Base-by-base conservation (phyloP, 1,140 invertebrate genomes). In the Diplogasteroides magnus region DNA sequence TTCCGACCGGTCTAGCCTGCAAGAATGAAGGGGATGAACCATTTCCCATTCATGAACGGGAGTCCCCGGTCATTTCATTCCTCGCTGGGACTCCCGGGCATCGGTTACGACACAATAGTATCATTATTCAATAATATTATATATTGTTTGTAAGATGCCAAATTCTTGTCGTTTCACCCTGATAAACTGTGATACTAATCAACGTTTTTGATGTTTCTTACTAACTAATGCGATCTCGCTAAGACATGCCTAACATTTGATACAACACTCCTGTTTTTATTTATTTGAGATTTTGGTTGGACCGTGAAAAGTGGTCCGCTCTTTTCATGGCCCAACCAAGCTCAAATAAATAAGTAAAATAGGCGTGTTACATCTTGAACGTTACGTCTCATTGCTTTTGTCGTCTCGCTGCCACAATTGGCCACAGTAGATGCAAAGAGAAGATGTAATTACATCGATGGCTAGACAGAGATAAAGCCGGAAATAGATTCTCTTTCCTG, bases 401-500 rank as follows among this genome's bases (percentile, higher is more conserved):
- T 11, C 37, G 6, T 48, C 37, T 19, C 19, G 6, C 6, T 48
- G 6, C 37, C 6, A 48, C 19, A 48, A 48, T 11, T 48, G 37
- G 19, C 6, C 19, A 48, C 37, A 6, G 6, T 48, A 6, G 19
- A 48, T 11, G 37, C 37, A 48, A 48, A 11, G 37, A 48, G 6
- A 48, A 11, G 37, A 48, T 48, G 37, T 19, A 48, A 48, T 11
- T 19, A 48, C 37, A 48, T 48, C n/a, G n/a, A n/a, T n/a, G n/a
- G n/a, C n/a, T n/a, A n/a, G n/a, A n/a, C n/a, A n/a, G 37, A 6
- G 37, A 48, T 48, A 11, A 48, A 6, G 37, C 37, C 19, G 6
- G 57, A 68, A 48, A 23, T 68, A 14, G 31, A 15, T 6, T 57
- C 25, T 0, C 27, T 28, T 71, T 69, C 32, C 58, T 67, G 60